These are phyloP conservation scores for Petrophora chlorosata DNA, from an alignment of 2,888 invertebrate species.

Conservation along the genomic window DNA sequence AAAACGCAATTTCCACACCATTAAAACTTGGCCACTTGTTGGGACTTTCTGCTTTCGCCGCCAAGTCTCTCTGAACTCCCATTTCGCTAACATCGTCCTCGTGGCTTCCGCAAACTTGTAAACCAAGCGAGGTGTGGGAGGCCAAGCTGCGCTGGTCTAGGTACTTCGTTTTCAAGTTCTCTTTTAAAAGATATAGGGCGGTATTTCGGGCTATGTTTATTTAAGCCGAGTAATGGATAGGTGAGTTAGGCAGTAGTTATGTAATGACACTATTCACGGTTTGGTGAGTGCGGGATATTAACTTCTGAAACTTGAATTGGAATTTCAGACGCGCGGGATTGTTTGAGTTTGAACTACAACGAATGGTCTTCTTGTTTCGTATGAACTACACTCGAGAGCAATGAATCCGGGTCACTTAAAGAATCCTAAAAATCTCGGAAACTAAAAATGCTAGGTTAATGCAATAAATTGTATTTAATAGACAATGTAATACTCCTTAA, in stretches of 20 bases:
- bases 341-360: constrained; percentile 15
- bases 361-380: constrained; percentile 13
- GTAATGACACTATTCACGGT: constrained; percentile 22
- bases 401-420: no score
- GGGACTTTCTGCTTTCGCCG: constrained; percentile 44
- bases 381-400: not conserved
- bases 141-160: constrained; percentile 39
- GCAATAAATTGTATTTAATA: no score
- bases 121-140: constrained; percentile 25
- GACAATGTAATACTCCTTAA: no score
- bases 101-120: not conserved
- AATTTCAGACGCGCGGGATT: constrained; percentile 13
- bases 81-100: constrained; percentile 12
- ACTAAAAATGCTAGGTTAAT: no score
- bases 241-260: constrained; percentile 38
- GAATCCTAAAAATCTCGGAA: no score
- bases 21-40: constrained; percentile 71
- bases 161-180: constrained; percentile 55
- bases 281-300: constrained; percentile 19
- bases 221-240: constrained; percentile 41
- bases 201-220: constrained; percentile 53
- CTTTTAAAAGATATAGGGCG: constrained; percentile 62
- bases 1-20: constrained; percentile 73
- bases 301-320: constrained; percentile 25
- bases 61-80: constrained; percentile 35